Evolutionary conservation across 2,113 vertebrate genomes (phyloP).

Genomic region (Cavia aperea): DNA sequence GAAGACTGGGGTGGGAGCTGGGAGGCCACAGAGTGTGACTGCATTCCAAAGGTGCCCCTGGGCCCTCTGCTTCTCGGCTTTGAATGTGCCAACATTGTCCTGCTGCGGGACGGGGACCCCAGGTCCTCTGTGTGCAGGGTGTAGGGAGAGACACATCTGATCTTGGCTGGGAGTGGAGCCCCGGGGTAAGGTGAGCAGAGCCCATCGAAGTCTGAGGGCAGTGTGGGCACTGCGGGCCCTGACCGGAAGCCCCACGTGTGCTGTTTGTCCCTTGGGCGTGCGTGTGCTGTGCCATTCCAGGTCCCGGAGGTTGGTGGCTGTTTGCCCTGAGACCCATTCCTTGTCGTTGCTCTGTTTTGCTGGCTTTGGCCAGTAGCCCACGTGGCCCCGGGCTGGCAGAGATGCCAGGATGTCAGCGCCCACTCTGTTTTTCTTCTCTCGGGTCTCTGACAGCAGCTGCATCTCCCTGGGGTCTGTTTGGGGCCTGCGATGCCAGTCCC

Average conservation of each 20-base stretch:
- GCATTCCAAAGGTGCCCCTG: neutral
- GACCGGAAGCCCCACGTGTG: no score
- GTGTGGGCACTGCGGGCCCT: neutral
- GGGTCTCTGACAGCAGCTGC: neutral
- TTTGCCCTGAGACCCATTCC: neutral
- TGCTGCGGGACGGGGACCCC: neutral
- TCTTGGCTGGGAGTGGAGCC: neutral
- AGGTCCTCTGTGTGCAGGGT: no score
- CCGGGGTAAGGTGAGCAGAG: neutral
- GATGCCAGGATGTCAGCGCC: neutral
- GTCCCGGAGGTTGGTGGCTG: neutral
- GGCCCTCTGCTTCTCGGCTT: neutral
- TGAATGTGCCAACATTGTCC: neutral
- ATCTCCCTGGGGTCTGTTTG: rapidly evolving
- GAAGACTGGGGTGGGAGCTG: neutral
- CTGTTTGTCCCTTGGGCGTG: neutral
- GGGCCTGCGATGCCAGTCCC: no score
- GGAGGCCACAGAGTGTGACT: neutral
- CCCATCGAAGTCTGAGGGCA: neutral
- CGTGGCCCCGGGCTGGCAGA: neutral
- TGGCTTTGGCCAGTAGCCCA: neutral
- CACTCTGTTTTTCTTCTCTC: neutral
- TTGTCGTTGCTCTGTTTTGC: neutral
- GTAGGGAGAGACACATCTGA: rapidly evolving
- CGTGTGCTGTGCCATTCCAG: neutral